These are phyloP conservation scores for Pseudomyrmex flavicornis DNA, from an alignment of 1,140 invertebrate genomes.

Conservation along the genomic window DNA sequence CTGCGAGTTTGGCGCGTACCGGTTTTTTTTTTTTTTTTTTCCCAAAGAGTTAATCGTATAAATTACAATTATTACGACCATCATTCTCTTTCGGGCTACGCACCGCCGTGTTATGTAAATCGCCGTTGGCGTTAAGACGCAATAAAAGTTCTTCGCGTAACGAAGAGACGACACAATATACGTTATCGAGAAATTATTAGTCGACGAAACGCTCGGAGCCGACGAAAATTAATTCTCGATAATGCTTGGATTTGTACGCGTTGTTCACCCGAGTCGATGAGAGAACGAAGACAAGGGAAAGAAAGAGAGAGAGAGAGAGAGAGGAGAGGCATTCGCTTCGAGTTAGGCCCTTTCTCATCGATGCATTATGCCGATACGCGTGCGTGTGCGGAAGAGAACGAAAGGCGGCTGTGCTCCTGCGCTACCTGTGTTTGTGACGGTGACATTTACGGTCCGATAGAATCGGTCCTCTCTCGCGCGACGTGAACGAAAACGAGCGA, in stretches of 20 bases:
- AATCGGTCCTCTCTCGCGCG: conserved; percentile 80
- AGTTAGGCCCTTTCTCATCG: conserved; percentile 23
- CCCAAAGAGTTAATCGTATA: conserved; percentile 56
- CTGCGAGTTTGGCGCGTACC: conserved; percentile 39
- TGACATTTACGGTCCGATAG: conserved; percentile 84
- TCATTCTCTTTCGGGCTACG: conserved; percentile 52
- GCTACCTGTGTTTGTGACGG: conserved; percentile 76
- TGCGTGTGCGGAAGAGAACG: conserved; percentile 21
- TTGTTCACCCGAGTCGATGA: not conserved
- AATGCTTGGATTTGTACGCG: not conserved
- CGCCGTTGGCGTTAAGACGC: conserved; percentile 46
- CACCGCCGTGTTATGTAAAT: conserved; percentile 61
- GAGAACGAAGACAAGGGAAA: not conserved
- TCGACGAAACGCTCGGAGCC: not conserved
- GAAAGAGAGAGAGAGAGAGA: not conserved
- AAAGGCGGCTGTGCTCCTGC: conserved; percentile 33
- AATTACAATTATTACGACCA: conserved; percentile 68
- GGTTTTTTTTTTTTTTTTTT: conserved; percentile 24
- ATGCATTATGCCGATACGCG: conserved; percentile 34
- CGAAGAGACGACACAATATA: conserved; percentile 44
- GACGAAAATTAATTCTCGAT: conserved; percentile 5
- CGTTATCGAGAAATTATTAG: conserved; percentile 42
- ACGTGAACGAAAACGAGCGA: conserved; percentile 77
- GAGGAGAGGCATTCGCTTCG: conserved; percentile 8
- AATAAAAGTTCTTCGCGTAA: conserved; percentile 38